A percentile compares a stretch with the other conserved stretches of the same genome.
These are phyloP conservation scores for Drosophila fulvimacula DNA, from an alignment of 2,888 invertebrate genomes.

Conservation along the genomic window DNA sequence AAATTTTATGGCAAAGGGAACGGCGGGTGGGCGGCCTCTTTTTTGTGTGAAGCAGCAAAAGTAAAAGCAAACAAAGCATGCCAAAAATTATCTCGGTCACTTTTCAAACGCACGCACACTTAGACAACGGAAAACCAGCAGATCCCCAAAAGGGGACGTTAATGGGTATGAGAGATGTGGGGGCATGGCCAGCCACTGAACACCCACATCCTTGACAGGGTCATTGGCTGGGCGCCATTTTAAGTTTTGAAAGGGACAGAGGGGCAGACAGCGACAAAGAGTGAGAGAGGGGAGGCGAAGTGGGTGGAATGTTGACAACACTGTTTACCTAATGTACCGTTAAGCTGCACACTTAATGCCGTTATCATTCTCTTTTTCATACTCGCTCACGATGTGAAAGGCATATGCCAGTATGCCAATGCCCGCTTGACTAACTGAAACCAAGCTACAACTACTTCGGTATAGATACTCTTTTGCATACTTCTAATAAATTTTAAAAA, in stretches of 20 bases:
- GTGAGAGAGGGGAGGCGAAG: neutral
- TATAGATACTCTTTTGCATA: rapidly evolving
- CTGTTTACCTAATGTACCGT: slow-evolving; percentile 79
- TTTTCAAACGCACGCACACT: slow-evolving; percentile 75
- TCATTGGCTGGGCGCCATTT: slow-evolving; percentile 63
- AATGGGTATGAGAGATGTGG: neutral
- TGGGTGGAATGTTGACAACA: slow-evolving; percentile 59
- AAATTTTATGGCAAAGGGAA: slow-evolving; percentile 53
- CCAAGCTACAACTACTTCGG: neutral
- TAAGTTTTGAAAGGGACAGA: slow-evolving; percentile 43
- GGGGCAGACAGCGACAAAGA: neutral
- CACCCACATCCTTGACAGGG: slow-evolving; percentile 53
- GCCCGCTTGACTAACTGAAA: neutral
- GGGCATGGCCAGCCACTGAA: slow-evolving; percentile 4
- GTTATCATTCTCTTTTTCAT: slow-evolving; percentile 46
- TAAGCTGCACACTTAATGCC: slow-evolving; percentile 73
- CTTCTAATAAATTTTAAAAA: neutral
- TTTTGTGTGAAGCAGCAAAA: slow-evolving; percentile 48
- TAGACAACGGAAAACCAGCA: slow-evolving; percentile 30
- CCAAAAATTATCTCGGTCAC: slow-evolving; percentile 77
- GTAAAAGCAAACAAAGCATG: slow-evolving; percentile 73
- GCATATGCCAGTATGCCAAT: neutral
- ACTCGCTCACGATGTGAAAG: no score
- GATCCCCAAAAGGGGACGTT: slow-evolving; percentile 7
- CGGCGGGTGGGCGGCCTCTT: slow-evolving; percentile 15